Percentiles rank a stretch among this genome's conserved stretches.
These are phyloP conservation scores for Perca flavescens DNA, from an alignment of 2,113 vertebrate genomes.

Conservation along the genomic window DNA sequence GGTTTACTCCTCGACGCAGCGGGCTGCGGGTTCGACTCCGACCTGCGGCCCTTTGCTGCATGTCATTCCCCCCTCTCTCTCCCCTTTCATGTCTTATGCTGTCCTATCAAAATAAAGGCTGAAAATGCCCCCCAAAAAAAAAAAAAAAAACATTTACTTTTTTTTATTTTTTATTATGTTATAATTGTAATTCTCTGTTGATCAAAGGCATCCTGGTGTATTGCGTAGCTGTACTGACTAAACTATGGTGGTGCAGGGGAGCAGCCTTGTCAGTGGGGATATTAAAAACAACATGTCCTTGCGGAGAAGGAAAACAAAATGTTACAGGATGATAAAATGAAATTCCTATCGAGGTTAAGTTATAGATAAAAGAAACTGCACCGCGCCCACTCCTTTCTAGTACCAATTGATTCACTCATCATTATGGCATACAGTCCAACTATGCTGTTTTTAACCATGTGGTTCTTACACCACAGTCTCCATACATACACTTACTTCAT, in stretches of 20 bases:
- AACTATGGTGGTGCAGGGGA: not conserved
- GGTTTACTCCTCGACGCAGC: too few species aligned
- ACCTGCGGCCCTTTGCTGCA: too few species aligned
- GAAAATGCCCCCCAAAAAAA: too few species aligned
- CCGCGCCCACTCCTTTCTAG: not conserved
- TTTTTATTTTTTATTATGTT: not conserved
- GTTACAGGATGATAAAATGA: slow-evolving; percentile 50
- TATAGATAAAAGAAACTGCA: slow-evolving; percentile 9
- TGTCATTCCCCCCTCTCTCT: too few species aligned
- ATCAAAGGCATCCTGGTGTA: slow-evolving; percentile 27
- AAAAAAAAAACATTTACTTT: too few species aligned
- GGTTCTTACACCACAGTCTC: not conserved
- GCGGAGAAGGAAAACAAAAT: slow-evolving; percentile 38
- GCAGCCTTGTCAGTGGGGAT: not conserved
- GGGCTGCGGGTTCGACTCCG: too few species aligned
- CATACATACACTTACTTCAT: not conserved
- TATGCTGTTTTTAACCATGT: not conserved
- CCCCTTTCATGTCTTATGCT: too few species aligned
- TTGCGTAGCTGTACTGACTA: slow-evolving; percentile 4
- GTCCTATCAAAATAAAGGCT: too few species aligned
- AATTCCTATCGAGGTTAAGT: slow-evolving; percentile 43
- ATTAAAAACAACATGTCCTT: slow-evolving; percentile 45
- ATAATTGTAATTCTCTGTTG: not conserved
- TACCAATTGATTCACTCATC: not conserved
- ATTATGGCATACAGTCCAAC: not conserved